Evolutionary conservation across 2,113 vertebrate species (phyloP), one percentile per base, ranked within the genome.

Genomic region (Edolisoma coerulescens): DNA sequence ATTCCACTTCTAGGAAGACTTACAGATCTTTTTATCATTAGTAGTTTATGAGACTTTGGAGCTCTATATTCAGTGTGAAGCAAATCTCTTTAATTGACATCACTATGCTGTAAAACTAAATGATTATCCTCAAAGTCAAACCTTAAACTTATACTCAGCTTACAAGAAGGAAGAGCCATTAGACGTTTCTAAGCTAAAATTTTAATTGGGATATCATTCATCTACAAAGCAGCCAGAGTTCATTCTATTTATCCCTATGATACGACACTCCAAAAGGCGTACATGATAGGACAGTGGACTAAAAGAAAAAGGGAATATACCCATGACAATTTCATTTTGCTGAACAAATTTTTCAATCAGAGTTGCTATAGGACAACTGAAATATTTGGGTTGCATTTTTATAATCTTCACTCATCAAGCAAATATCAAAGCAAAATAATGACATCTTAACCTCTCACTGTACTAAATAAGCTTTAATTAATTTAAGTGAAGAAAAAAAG

Each of bases 31-130:
- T 93, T 82, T 78, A 52, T 89, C 87, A 35, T 93, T 91, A 68
- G 54, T 42, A n/a, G 68, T 61, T 78, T 84, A 86, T 77, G 69
- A 78, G 73, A 86, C 44, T 65, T 95, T 27, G 28, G 85, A 90
- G 60, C 52, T 91, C 64, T 63, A 9, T 49, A 41, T 93, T 91
- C 44, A 81, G 37, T 27, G 44, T 94, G 68, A 89, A 95, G 85
- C 90, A 92, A 93, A 95, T 95, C 73, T 93, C 49, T 83, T 88
- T 91, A 93, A 92, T n/a, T 92, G 83, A 83, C 71, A 84, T 68
- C 49, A 53, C 65, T 33, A 1, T 20, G 13, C 44, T 69, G 27
- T 90, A 84, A 93, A 96, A 84, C 26, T 32, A 52, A 88, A 50
- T 70, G 0, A 86, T 90, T 84, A 67, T 84, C 74, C 85, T 96